Conservation (phyloP, 2,113 vertebrate species). For the Oenanthe oenanthe region DNA sequence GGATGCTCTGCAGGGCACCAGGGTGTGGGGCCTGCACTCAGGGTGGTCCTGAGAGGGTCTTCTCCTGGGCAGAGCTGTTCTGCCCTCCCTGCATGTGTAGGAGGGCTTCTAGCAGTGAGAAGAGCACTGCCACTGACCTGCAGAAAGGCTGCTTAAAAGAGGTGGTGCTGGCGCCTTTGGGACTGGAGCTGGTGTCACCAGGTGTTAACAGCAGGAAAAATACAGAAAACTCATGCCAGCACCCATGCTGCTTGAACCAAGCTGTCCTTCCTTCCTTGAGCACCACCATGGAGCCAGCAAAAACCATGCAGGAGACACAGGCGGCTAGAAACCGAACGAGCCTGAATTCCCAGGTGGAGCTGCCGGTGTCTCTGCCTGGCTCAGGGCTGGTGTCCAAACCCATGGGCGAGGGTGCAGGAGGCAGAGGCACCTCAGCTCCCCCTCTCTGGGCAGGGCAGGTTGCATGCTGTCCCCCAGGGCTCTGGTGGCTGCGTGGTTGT, state of each 20-base stretch:
- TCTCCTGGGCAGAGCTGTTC: neutral
- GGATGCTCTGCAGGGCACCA: neutral
- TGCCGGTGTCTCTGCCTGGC: neutral
- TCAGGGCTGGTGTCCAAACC: neutral
- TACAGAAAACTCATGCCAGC: neutral
- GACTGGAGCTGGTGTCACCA: neutral
- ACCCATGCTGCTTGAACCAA: neutral
- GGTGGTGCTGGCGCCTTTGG: neutral
- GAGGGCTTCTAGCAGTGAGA: neutral
- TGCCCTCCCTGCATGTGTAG: neutral
- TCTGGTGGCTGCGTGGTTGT: neutral
- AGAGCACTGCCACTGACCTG: neutral
- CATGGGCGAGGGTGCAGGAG: rapidly evolving
- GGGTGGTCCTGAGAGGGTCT: neutral
- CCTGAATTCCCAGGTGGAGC: neutral
- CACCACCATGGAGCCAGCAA: rapidly evolving
- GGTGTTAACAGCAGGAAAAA: neutral
- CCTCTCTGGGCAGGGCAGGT: neutral
- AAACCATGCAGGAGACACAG: rapidly evolving
- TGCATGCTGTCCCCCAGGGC: neutral
- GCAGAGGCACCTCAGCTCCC: neutral
- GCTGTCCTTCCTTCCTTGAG: neutral
- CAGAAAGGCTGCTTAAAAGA: neutral
- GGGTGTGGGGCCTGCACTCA: neutral
- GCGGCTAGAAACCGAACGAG: neutral